Evolutionary conservation across 2,888 invertebrate genomes (phyloP), one percentile per base, ranked within the genome.

Genomic region (Lithophane semibrunnea): DNA sequence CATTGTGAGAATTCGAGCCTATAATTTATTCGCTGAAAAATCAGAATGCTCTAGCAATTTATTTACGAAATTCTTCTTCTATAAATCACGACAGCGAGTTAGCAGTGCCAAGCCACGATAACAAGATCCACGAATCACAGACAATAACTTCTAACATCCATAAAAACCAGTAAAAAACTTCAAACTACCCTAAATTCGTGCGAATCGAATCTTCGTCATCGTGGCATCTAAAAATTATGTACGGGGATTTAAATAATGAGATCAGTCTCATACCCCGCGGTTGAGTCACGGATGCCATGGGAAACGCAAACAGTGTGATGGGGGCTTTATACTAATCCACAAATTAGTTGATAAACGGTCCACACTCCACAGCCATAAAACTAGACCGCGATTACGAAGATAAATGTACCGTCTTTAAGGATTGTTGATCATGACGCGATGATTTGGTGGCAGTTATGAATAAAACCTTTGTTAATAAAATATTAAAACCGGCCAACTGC

Each of bases 171-270:
- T 85, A 70, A 88, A 82, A 81, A 80, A 64, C 37, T 77, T 81
- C 68, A 74, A 80, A 72, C 77, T 65, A 84, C 86, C 86, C 87
- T 79, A 70, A 69, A 81, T 87, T 92, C 93, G 91, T 91, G 91
- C 93, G 92, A 90, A 92, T 90, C 92, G 88, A 94, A 94, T 92
- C 90, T 79, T 80, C 88, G 79, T 85, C 90, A 89, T 92, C 93
- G 92, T 94, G 92, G 94, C 95, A 92, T 95, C 90, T 86, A 87
- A 86, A 92, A 93, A 95, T 95, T 95, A 94, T 94, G 90, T 91
- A 92, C 90, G 93, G 93, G 93, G 95, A 94, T 95, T 94, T 94
- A 91, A 93, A 93, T 95, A 95, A 96, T 92, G 93, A 95, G 94
- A 94, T 94, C 93, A 88, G 90, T 88, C 75, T 88, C 87, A 85